These are phyloP conservation scores for Scaptomyza hsui DNA, from an alignment of 1,140 invertebrate species.

Conservation along the genomic window DNA sequence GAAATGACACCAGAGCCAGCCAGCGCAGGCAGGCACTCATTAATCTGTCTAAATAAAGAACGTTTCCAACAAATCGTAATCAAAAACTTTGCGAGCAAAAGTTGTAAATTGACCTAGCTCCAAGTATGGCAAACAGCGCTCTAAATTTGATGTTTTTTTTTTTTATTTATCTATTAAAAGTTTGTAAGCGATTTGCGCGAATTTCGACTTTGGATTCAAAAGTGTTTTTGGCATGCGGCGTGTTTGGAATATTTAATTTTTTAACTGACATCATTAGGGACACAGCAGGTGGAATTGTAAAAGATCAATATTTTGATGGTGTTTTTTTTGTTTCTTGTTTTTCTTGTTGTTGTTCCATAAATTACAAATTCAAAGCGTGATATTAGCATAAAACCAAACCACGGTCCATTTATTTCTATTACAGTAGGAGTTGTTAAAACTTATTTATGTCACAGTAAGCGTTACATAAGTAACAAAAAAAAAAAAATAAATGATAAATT, in stretches of 20 bases:
- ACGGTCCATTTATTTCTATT: slow-evolving; percentile 20
- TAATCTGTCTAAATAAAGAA: slow-evolving; percentile 78
- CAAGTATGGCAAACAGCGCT: slow-evolving; percentile 70
- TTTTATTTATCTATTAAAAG: slow-evolving; percentile 36
- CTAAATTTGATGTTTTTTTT: slow-evolving; percentile 63
- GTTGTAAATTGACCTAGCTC: slow-evolving; percentile 74
- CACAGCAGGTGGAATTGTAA: slow-evolving; percentile 74
- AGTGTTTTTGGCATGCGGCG: slow-evolving; percentile 61
- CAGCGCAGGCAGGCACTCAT: slow-evolving; percentile 54
- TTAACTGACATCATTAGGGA: slow-evolving; percentile 72
- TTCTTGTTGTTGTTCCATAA: slow-evolving; percentile 47
- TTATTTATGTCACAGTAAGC: slow-evolving; percentile 54
- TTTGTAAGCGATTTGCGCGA: slow-evolving; percentile 48
- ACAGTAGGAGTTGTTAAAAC: slow-evolving; percentile 65
- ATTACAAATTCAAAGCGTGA: slow-evolving; percentile 59
- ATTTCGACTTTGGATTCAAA: slow-evolving; percentile 40
- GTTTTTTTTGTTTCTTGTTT: slow-evolving; percentile 17
- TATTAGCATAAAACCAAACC: slow-evolving; percentile 55
- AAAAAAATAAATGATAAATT: slow-evolving; percentile 61
- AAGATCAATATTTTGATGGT: slow-evolving; percentile 49
- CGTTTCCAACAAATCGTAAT: slow-evolving; percentile 40
- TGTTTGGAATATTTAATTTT: slow-evolving; percentile 73
- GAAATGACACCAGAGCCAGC: slow-evolving; percentile 59
- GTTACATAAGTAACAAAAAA: slow-evolving; percentile 46
- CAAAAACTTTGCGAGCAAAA: slow-evolving; percentile 57